These are phyloP conservation scores for Chelon auratus DNA, from an alignment of 2,797 vertebrate species.

Conservation along the genomic window DNA sequence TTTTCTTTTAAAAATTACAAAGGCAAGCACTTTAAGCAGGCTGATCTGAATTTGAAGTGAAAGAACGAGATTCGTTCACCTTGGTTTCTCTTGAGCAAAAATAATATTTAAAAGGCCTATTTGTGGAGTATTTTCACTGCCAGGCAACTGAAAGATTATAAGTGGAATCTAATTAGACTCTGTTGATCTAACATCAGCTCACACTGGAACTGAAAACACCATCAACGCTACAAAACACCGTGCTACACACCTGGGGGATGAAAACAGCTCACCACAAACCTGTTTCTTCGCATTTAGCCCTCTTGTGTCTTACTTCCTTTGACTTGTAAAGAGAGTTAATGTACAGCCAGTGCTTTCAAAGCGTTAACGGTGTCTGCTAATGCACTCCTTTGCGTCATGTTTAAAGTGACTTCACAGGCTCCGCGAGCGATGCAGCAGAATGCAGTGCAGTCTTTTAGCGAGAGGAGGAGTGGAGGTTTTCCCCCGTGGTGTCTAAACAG, in stretches of 20 bases:
- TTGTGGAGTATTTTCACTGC: conserved; percentile 3
- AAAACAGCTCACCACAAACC: conserved; percentile 13
- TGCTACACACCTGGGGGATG: not conserved
- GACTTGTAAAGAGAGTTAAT: conserved; percentile 12
- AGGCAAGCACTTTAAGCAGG: conserved; percentile 2
- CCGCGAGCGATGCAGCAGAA: not conserved
- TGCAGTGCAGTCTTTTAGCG: not conserved
- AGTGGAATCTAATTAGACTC: conserved; percentile 14
- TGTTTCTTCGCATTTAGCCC: not conserved
- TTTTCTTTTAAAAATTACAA: not conserved
- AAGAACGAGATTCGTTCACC: conserved; percentile 10
- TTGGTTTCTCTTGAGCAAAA: not conserved
- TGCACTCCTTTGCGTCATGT: conserved; percentile 14
- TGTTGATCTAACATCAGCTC: conserved; percentile 11
- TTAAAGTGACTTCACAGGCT: conserved; percentile 12
- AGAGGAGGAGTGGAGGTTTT: conserved; percentile 10
- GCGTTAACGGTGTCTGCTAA: not conserved
- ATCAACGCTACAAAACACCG: not conserved
- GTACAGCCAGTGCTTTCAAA: conserved; percentile 9
- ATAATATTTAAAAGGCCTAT: conserved; percentile 10
- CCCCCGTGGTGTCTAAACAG: conserved; percentile 40
- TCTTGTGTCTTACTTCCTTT: not conserved
- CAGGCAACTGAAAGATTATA: conserved; percentile 5
- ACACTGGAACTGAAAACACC: not conserved
- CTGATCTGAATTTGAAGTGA: conserved; percentile 4